Conservation (phyloP, 2,888 invertebrate genomes). For the Fragum sueziense region DNA sequence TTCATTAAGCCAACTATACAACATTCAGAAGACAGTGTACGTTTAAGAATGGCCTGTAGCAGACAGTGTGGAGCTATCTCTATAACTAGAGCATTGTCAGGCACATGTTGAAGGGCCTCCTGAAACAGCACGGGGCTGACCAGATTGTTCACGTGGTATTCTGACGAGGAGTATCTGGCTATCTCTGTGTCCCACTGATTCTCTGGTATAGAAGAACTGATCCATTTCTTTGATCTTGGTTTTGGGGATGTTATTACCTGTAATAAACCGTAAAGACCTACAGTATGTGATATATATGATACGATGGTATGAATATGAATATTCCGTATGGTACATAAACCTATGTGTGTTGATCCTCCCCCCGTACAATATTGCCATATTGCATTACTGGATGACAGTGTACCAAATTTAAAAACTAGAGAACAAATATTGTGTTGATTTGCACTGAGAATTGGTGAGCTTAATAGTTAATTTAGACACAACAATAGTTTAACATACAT, state of each 20-base stretch:
- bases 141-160: slow-evolving; percentile 98
- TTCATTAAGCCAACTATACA: slow-evolving; percentile 94
- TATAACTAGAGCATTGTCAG: slow-evolving; percentile 93
- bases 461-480: too few relatives aligned
- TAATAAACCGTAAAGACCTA: too few relatives aligned
- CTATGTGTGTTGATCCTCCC: too few relatives aligned
- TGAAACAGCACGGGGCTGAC: slow-evolving; percentile 96
- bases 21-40: slow-evolving; percentile 89
- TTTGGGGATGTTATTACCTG: slow-evolving; percentile 90
- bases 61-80: slow-evolving; percentile 97
- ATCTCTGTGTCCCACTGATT: slow-evolving; percentile 90
- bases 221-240: slow-evolving; percentile 92
- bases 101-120: slow-evolving; percentile 92
- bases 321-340: too few relatives aligned
- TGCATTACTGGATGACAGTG: too few relatives aligned
- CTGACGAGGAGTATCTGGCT: slow-evolving; percentile 92
- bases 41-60: slow-evolving; percentile 95
- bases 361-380: too few relatives aligned
- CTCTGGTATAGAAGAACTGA: slow-evolving; percentile 96
- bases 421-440: too few relatives aligned
- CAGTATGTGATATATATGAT: too few relatives aligned
- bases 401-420: too few relatives aligned
- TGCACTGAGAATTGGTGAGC: too few relatives aligned
- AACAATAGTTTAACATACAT: too few relatives aligned
- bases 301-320: too few relatives aligned